These are phyloP conservation scores for Passerina amoena DNA, from an alignment of 2,113 vertebrate genomes.

Conservation along the genomic window DNA sequence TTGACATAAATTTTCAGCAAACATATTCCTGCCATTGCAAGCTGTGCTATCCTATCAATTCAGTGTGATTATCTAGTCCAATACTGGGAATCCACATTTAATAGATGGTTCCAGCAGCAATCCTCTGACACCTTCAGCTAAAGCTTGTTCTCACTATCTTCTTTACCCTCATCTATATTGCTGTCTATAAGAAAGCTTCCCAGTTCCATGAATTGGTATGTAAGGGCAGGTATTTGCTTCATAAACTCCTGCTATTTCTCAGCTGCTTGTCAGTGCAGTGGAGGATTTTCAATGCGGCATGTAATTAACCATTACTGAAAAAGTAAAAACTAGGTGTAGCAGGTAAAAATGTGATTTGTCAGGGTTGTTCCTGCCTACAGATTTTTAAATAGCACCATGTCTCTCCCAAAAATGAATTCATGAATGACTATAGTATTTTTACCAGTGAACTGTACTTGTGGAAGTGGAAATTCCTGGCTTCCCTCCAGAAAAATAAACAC, in stretches of 20 bases:
- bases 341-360: constrained; percentile 33
- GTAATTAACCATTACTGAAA: constrained; percentile 28
- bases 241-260: constrained; percentile 42
- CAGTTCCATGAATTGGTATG: neutral
- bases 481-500: neutral
- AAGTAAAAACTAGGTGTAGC: constrained; percentile 29
- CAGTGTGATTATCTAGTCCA: constrained; percentile 51
- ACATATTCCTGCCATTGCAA: constrained; percentile 25
- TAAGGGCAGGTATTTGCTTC: constrained; percentile 21
- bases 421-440: neutral
- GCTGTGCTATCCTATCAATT: constrained; percentile 44
- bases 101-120: constrained; percentile 52
- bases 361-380: constrained; percentile 21
- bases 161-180: constrained; percentile 39
- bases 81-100: constrained; percentile 30
- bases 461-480: neutral
- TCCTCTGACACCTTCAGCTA: constrained; percentile 45
- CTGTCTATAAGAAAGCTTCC: constrained; percentile 25
- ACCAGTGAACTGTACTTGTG: neutral
- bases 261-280: neutral
- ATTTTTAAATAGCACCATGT: constrained; percentile 30
- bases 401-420: neutral
- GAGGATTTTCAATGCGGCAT: neutral
- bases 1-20: constrained; percentile 55
- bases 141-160: constrained; percentile 35